These are phyloP conservation scores for Crotalus adamanteus DNA, from an alignment of 2,797 vertebrate genomes.

Conservation along the genomic window DNA sequence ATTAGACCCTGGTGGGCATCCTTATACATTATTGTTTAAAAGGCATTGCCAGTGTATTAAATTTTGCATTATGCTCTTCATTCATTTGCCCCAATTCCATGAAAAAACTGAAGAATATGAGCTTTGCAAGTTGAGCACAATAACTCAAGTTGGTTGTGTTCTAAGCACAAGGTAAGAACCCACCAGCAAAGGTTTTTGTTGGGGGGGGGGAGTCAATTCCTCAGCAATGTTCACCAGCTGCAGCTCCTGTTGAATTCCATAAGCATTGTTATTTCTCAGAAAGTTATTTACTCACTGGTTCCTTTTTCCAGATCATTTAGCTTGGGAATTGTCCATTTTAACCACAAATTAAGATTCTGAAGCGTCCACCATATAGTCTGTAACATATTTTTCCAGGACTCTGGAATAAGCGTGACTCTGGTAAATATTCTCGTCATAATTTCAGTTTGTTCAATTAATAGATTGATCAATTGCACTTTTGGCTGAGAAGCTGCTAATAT, in stretches of 20 bases:
- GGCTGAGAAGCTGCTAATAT: neutral
- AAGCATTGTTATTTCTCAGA: slow-evolving; percentile 10
- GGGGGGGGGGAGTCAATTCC: slow-evolving; percentile 7
- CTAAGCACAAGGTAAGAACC: slow-evolving; percentile 3
- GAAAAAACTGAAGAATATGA: neutral
- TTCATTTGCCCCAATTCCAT: slow-evolving; percentile 10
- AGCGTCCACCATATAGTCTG: neutral
- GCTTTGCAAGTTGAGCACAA: neutral
- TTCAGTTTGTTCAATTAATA: neutral
- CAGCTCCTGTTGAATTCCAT: neutral
- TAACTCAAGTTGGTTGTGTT: slow-evolving; percentile 1
- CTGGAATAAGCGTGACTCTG: neutral
- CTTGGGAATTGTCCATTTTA: neutral
- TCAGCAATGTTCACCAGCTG: slow-evolving; percentile 22
- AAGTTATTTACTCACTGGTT: neutral
- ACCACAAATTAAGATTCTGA: neutral
- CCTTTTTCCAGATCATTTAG: neutral
- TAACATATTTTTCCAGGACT: neutral
- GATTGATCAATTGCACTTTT: neutral
- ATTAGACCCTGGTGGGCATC: neutral
- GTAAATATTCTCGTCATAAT: neutral
- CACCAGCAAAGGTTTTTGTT: slow-evolving; percentile 11
- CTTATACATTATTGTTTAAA: neutral
- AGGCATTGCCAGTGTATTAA: neutral
- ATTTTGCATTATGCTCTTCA: neutral